Percentiles rank a stretch among this genome's conserved stretches.
Conservation (phyloP, 1,140 invertebrate genomes). For the Drosophila busckii region DNA sequence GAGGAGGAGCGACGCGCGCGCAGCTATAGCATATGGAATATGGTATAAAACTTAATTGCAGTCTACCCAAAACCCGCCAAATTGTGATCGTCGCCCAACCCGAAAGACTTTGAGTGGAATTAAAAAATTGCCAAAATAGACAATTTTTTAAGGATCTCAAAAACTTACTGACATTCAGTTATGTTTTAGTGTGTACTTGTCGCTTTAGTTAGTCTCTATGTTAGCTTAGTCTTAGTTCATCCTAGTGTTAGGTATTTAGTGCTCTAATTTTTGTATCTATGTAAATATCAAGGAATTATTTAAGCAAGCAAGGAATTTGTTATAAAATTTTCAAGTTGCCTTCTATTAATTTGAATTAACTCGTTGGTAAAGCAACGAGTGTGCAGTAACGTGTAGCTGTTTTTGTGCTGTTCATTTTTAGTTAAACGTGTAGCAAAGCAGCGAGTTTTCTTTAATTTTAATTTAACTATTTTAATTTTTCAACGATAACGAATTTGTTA, state of each 20-base stretch:
- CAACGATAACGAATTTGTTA: conserved; percentile 33
- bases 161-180: conserved; percentile 67
- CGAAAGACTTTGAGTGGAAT: conserved; percentile 54
- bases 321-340: no score
- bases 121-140: conserved; percentile 44
- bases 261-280: conserved; percentile 23
- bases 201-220: conserved; percentile 27
- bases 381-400: no score
- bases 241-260: conserved; percentile 51
- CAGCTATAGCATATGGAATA: conserved; percentile 78
- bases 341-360: neutral
- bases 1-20: conserved; percentile 69
- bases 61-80: neutral
- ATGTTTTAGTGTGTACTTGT: conserved; percentile 54
- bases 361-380: conserved; percentile 17
- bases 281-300: conserved; percentile 52
- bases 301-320: no score
- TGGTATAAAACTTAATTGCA: conserved; percentile 44
- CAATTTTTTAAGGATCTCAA: conserved; percentile 74
- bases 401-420: no score
- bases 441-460: no score
- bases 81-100: conserved; percentile 35
- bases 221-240: conserved; percentile 28
- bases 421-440: no score
- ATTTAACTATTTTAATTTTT: conserved; percentile 1